A percentile compares a stretch with the other conserved stretches of the same genome.
phyloP scores from a whole-genome alignment of 2,797 vertebrate species.

The Phrynocephalus forsythii region DNA sequence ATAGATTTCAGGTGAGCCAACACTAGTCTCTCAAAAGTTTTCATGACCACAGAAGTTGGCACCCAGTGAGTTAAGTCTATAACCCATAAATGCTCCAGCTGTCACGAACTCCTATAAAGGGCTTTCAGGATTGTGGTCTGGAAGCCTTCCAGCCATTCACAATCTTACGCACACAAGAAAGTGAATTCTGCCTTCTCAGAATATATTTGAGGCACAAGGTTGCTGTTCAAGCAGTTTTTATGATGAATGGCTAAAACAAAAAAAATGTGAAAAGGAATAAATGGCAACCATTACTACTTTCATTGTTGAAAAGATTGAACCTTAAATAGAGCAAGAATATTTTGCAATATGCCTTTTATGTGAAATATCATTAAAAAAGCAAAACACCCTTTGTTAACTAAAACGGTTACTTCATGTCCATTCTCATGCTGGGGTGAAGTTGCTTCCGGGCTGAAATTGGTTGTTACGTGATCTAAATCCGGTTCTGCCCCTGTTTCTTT shows the following conservation, averaged over 20 bases:
- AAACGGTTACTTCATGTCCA: no score
- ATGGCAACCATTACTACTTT: not conserved
- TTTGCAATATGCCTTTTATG: slow-evolving; percentile 47
- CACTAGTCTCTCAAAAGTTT: no score
- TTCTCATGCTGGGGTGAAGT: no score
- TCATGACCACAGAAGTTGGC: no score
- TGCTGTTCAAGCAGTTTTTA: slow-evolving; percentile 19
- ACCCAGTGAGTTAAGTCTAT: not conserved
- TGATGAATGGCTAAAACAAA: slow-evolving; percentile 24
- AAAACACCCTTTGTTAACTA: slow-evolving; percentile 55
- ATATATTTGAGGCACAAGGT: fast-evolving
- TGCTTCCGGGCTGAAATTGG: no score
- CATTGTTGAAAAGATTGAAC: not conserved
- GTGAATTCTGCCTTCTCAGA: slow-evolving; percentile 30
- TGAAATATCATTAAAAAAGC: slow-evolving; percentile 57
- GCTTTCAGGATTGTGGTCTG: not conserved
- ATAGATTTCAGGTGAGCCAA: no score
- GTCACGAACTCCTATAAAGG: not conserved
- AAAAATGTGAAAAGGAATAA: slow-evolving; percentile 15
- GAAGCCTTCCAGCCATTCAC: not conserved
- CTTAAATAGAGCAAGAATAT: slow-evolving; percentile 17
- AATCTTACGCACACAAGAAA: not conserved
- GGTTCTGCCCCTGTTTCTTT: no score
- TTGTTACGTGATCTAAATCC: no score
- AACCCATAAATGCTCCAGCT: no score